Percentiles rank a stretch among this genome's conserved stretches.
These are phyloP conservation scores for Balearica regulorum DNA, from an alignment of 2,797 vertebrate genomes.

Conservation along the genomic window DNA sequence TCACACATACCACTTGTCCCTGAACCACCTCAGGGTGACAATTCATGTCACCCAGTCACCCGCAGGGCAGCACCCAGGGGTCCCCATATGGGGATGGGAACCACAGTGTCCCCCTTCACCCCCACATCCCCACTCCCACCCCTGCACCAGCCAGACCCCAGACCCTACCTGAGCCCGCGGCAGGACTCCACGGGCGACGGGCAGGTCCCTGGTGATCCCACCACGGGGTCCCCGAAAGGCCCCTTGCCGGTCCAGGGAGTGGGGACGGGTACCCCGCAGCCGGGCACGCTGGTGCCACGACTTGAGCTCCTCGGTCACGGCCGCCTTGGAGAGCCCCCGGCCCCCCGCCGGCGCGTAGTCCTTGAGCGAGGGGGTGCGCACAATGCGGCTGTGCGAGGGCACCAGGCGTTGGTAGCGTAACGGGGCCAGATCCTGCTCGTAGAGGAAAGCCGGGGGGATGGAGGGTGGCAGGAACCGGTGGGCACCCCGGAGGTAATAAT, in stretches of 20 bases:
- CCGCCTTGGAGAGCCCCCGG: background rate
- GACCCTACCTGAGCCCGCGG: background rate
- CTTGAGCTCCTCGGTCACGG: constrained; percentile 13
- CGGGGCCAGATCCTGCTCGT: constrained; percentile 61
- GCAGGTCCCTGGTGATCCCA: background rate
- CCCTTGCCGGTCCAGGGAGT: constrained; percentile 7
- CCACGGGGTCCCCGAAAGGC: background rate
- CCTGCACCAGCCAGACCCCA: accelerated
- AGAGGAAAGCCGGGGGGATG: background rate
- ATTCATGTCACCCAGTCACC: background rate
- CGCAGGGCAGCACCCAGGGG: background rate
- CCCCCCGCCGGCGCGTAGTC: background rate
- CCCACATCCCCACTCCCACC: background rate
- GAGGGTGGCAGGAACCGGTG: background rate
- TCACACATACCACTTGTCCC: background rate
- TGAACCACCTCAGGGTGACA: background rate
- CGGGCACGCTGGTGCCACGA: constrained; percentile 16
- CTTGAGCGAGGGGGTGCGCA: constrained; percentile 78
- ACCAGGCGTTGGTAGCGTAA: constrained; percentile 71
- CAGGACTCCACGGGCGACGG: background rate
- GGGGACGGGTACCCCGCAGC: constrained; percentile 20
- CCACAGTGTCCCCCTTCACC: background rate
- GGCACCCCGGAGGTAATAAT: background rate
- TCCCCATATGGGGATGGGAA: background rate
- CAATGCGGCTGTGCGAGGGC: constrained; percentile 74